Evolutionary conservation across 1,140 invertebrate species (phyloP).

Genomic region (Octopus sinensis): DNA sequence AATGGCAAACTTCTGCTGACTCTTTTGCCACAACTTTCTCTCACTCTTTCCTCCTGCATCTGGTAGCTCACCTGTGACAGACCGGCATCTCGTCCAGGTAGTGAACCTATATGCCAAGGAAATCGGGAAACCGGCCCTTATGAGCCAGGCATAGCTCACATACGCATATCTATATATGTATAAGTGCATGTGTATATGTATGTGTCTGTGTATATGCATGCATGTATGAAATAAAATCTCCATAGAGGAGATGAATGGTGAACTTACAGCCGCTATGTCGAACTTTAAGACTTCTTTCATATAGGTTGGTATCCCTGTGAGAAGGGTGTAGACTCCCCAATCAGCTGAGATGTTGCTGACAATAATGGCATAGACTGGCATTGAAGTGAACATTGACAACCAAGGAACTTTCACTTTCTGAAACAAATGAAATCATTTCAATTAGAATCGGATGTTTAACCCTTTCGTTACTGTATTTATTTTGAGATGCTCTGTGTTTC

Average conservation of each 20-base stretch:
- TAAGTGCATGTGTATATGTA: neutral
- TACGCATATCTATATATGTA: neutral
- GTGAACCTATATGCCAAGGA: too few relatives aligned
- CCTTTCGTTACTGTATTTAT: too few relatives aligned
- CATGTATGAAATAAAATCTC: neutral
- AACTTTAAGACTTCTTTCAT: constrained; percentile 56
- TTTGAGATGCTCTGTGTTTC: too few relatives aligned
- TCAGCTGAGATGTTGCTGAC: constrained; percentile 98
- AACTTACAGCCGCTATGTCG: constrained; percentile 53
- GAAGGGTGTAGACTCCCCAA: constrained; percentile 92
- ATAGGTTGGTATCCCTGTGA: constrained; percentile 58
- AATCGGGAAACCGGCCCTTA: too few relatives aligned
- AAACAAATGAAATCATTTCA: constrained; percentile 17
- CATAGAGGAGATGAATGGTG: neutral
- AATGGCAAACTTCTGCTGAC: too few relatives aligned
- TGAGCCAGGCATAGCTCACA: too few relatives aligned
- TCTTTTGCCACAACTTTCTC: too few relatives aligned
- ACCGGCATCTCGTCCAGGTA: too few relatives aligned
- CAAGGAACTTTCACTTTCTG: constrained; percentile 75
- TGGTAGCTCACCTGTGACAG: too few relatives aligned
- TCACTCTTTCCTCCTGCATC: too few relatives aligned
- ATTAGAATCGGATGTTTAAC: neutral
- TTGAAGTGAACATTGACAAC: constrained; percentile 86
- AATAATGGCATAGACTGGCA: constrained; percentile 97
- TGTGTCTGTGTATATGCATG: neutral